Evolutionary conservation across 2,113 vertebrate species (phyloP).

Genomic region (Equus przewalskii): DNA sequence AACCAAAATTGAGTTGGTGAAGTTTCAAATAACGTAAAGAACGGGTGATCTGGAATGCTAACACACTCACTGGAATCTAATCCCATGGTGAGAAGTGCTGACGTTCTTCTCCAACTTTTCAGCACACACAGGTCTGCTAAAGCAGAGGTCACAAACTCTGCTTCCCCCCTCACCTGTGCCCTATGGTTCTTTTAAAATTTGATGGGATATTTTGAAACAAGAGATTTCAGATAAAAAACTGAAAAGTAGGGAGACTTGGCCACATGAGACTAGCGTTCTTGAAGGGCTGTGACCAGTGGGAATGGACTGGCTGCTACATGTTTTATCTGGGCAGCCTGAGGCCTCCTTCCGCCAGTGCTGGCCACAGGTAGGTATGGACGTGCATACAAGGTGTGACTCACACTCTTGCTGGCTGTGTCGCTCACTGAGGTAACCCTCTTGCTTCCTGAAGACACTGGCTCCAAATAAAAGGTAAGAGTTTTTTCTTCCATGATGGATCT

Average conservation of each 20-base stretch:
- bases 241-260: neutral
- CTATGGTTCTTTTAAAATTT: neutral
- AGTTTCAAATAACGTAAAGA: neutral
- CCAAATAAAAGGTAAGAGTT: neutral
- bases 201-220: neutral
- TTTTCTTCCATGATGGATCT: neutral
- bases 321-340: neutral
- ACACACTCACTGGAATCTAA: neutral
- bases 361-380: rapidly evolving
- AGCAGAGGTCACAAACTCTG: neutral
- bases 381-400: neutral
- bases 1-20: neutral
- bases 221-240: neutral
- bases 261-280: neutral
- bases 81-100: neutral
- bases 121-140: neutral
- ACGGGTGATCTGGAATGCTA: neutral
- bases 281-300: neutral
- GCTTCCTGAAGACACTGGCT: neutral
- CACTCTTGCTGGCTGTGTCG: neutral
- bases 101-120: neutral
- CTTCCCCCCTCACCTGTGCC: neutral
- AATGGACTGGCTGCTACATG: neutral
- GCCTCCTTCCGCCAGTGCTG: neutral
- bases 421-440: neutral